Evolutionary conservation across 1,140 invertebrate genomes (phyloP).

Genomic region (Brachionus manjavacas): DNA sequence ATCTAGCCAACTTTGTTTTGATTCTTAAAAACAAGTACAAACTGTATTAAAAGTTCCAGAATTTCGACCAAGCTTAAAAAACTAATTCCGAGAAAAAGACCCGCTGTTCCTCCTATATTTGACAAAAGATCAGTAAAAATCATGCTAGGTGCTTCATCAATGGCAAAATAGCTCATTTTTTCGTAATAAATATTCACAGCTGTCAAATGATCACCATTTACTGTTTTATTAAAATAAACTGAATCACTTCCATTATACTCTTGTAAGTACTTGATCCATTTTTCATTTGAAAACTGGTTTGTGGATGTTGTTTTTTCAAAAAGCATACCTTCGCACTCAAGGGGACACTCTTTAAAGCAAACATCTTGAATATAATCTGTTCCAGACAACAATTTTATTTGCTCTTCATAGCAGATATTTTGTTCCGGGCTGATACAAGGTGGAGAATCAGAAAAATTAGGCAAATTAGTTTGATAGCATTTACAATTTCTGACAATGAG

Average conservation of each 20-base stretch:
- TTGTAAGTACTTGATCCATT: background rate
- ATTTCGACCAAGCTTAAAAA: conserved; percentile 3
- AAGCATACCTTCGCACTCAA: background rate
- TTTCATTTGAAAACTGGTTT: background rate
- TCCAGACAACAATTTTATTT: background rate
- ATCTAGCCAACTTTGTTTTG: background rate
- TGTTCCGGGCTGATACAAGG: background rate
- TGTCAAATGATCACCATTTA: background rate
- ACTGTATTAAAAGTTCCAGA: background rate
- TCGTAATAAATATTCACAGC: conserved; percentile 18
- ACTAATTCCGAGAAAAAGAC: conserved; percentile 28
- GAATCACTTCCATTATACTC: background rate
- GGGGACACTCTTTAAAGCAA: background rate
- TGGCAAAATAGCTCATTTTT: background rate
- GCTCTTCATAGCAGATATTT: background rate
- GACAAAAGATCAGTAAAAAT: background rate
- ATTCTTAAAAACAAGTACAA: background rate
- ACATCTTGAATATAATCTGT: background rate
- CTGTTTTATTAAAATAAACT: background rate
- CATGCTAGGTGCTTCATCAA: background rate
- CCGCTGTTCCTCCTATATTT: background rate
- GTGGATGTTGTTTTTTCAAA: background rate
- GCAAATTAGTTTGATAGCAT: background rate
- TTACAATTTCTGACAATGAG: background rate
- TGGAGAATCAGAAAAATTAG: background rate